Evolutionary conservation across 2,797 vertebrate genomes (phyloP).

Genomic region (Yasuhikotakia modesta): DNA sequence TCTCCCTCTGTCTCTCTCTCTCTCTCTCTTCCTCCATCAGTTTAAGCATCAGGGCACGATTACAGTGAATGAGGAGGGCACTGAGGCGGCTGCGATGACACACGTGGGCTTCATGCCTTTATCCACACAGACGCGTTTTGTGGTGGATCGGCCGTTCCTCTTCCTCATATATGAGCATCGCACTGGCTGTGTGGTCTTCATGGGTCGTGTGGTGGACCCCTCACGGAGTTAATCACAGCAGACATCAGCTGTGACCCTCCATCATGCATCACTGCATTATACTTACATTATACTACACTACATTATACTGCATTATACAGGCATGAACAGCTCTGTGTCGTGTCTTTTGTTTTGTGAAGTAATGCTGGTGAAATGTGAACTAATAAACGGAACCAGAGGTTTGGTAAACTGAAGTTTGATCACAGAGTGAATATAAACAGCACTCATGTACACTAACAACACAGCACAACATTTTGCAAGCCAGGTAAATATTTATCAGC

Average conservation of each 20-base stretch:
- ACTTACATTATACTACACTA: no score
- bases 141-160: constrained; percentile 88
- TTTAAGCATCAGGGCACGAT: constrained; percentile 94
- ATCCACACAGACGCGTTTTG: constrained; percentile 89
- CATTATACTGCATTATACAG: no score
- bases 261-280: neutral
- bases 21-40: constrained; percentile 68
- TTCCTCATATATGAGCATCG: constrained; percentile 95
- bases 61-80: constrained; percentile 96
- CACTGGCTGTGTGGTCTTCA: constrained; percentile 92
- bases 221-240: constrained; percentile 72
- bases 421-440: constrained; percentile 33
- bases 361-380: constrained; percentile 6
- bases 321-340: no score
- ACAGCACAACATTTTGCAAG: constrained; percentile 55
- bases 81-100: constrained; percentile 88
- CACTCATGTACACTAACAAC: constrained; percentile 5
- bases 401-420: constrained; percentile 14
- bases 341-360: neutral
- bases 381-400: constrained; percentile 27
- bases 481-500: constrained; percentile 85
- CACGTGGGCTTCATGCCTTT: constrained; percentile 94
- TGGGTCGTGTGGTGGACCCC: constrained; percentile 90
- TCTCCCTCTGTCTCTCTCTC: neutral
- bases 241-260: no score